Evolutionary conservation across 2,888 invertebrate genomes (phyloP).

Genomic region (Dermolepida albohirtum): DNA sequence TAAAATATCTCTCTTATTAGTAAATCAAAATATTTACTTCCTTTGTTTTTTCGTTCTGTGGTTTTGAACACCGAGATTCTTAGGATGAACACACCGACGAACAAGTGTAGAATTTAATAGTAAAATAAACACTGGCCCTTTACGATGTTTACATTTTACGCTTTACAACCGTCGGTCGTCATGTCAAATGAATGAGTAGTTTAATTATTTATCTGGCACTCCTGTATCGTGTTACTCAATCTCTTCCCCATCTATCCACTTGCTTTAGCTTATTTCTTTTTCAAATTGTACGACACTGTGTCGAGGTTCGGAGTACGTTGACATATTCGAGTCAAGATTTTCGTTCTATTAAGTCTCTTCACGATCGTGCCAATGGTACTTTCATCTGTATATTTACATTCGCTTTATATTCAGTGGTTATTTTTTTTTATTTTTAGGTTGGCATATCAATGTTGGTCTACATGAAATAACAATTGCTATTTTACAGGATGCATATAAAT

Average conservation of each 20-base stretch:
- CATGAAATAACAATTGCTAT: no score
- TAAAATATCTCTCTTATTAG: neutral
- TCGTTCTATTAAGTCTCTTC: slow-evolving; percentile 9
- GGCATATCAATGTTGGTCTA: no score
- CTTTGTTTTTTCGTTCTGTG: slow-evolving; percentile 6
- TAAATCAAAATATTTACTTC: neutral
- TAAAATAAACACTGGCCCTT: slow-evolving; percentile 32
- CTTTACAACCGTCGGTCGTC: slow-evolving; percentile 18
- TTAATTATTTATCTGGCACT: slow-evolving; percentile 38
- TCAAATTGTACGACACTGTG: neutral
- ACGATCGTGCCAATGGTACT: neutral
- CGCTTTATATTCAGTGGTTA: no score
- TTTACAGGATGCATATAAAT: no score
- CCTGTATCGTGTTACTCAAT: slow-evolving; percentile 33
- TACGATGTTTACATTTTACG: slow-evolving; percentile 36
- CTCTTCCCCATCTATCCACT: neutral
- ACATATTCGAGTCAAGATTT: slow-evolving; percentile 15
- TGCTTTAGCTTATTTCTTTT: neutral
- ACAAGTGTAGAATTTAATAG: slow-evolving; percentile 34
- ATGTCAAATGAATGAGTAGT: slow-evolving; percentile 26
- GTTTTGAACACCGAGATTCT: slow-evolving; percentile 12
- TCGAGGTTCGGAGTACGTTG: slow-evolving; percentile 28
- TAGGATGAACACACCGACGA: neutral
- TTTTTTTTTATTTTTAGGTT: no score
- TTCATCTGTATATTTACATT: no score